Evolutionary conservation across 2,888 invertebrate genomes (phyloP).

Genomic region (Apantesis nais): DNA sequence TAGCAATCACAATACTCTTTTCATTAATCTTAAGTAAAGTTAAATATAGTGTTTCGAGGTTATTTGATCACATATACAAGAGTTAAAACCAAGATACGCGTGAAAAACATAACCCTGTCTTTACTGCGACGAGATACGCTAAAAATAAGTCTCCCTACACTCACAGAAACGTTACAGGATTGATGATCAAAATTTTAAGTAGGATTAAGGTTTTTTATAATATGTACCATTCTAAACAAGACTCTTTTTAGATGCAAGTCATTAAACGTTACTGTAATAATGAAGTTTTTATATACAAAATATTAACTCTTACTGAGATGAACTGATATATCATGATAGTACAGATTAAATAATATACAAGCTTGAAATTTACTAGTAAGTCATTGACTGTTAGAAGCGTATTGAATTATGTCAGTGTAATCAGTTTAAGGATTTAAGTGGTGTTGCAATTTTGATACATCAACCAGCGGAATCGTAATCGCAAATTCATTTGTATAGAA

Average conservation of each 20-base stretch:
- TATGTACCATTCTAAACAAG: neutral
- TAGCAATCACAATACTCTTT: neutral
- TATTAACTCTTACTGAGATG: too few species aligned
- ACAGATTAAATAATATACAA: neutral
- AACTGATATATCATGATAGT: neutral
- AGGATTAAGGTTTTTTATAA: neutral
- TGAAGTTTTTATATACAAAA: too few species aligned
- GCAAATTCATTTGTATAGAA: neutral
- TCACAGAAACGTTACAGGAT: neutral
- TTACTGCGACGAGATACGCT: neutral
- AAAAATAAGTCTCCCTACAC: conserved; percentile 1
- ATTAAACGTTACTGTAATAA: too few species aligned
- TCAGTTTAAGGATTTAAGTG: neutral
- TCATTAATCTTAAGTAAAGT: neutral
- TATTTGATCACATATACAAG: neutral
- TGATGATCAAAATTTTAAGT: neutral
- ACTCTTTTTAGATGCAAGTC: neutral
- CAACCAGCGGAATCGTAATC: neutral
- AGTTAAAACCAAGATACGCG: neutral
- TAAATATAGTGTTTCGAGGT: neutral
- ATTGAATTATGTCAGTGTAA: neutral
- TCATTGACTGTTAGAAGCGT: neutral
- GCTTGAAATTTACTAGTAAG: neutral
- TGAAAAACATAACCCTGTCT: neutral
- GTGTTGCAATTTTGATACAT: neutral